phyloP scores from a whole-genome alignment of 2,113 vertebrate species.

The Lepus timidus region DNA sequence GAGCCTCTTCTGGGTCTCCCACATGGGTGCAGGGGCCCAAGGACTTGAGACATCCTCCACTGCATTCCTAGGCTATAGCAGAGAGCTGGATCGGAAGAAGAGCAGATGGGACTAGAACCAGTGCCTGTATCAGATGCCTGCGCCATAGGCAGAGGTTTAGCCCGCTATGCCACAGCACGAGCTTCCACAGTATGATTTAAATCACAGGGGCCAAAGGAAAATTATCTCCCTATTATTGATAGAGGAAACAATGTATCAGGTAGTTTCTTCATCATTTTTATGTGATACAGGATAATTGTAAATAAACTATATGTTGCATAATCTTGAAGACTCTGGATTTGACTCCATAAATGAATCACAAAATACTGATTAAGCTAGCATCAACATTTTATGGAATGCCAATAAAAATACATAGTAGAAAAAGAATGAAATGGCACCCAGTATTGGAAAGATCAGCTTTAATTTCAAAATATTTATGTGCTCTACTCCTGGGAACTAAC shows the following conservation, averaged over 20 bases:
- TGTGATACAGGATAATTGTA: background rate
- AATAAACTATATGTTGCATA: background rate
- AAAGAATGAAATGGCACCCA: background rate
- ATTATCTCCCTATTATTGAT: slow-evolving; percentile 79
- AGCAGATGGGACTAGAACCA: no score
- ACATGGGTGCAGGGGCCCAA: no score
- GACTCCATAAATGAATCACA: background rate
- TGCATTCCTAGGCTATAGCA: no score
- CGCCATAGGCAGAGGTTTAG: no score
- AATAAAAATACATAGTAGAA: background rate
- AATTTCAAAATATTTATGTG: background rate
- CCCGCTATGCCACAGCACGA: no score
- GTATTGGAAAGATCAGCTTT: background rate
- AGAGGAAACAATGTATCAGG: background rate
- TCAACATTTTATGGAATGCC: background rate
- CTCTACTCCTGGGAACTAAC: background rate
- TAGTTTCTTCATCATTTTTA: background rate
- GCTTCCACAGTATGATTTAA: no score
- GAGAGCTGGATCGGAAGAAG: no score
- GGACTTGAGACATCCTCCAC: no score
- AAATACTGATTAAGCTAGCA: background rate
- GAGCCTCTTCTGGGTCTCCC: no score
- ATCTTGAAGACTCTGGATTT: background rate
- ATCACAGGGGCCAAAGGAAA: background rate
- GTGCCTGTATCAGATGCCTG: no score